Conservation (phyloP, 1,140 invertebrate genomes). For the Monochamus saltuarius region DNA sequence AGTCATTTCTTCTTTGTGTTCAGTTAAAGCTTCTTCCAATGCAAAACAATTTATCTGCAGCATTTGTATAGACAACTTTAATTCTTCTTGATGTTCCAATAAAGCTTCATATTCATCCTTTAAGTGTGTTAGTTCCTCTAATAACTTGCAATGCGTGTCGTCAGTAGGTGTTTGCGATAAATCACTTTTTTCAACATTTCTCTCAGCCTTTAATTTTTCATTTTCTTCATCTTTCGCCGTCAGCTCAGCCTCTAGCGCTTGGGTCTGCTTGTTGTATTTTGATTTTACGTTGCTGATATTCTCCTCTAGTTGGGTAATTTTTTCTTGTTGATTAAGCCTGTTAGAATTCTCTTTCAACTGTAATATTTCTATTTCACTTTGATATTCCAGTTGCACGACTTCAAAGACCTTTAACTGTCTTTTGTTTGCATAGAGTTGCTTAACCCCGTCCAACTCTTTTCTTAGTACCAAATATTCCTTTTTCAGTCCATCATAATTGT, state of each 20-base stretch:
- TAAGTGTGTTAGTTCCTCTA: too few species aligned
- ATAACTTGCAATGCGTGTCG: too few species aligned
- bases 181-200: too few species aligned
- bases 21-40: conserved; percentile 5
- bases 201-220: too few species aligned
- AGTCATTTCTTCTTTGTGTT: conserved; percentile 23
- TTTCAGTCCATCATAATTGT: conserved; percentile 3
- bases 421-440: conserved; percentile 27
- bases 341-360: conserved; percentile 14
- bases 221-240: too few species aligned
- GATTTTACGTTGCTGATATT: background rate
- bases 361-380: conserved; percentile 27
- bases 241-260: too few species aligned
- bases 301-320: conserved; percentile 18
- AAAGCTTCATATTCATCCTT: too few species aligned
- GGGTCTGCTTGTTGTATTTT: too few species aligned
- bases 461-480: conserved; percentile 1
- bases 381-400: conserved; percentile 20
- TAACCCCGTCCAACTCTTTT: conserved; percentile 18
- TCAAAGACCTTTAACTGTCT: conserved; percentile 15
- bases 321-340: conserved; percentile 13
- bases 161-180: too few species aligned
- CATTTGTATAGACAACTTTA: conserved; percentile 1
- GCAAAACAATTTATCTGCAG: background rate
- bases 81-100: background rate